Evolutionary conservation across 1,140 invertebrate genomes (phyloP), one percentile per base, ranked within the genome.

Genomic region (Condylostylus longicornis): DNA sequence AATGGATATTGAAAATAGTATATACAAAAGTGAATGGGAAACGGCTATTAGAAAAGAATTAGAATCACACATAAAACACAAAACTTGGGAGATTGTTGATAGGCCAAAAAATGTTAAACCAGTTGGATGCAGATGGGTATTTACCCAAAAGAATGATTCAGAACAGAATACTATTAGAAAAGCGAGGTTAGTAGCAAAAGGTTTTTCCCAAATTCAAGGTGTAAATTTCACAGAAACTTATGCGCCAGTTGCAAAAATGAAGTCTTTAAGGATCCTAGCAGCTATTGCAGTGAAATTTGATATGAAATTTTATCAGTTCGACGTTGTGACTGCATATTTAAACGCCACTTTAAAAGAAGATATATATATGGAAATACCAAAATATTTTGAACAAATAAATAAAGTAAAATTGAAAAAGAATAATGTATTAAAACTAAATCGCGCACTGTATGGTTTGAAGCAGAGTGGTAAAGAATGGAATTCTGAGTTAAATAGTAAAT

Each of bases 301-400:
- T 32, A 35, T 59, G 13, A 12, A 53, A 10, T 48, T 57, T 3
- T 25, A 51, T 18, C 59, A 60, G 25, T 46, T 62, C 46, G 50
- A 62, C 50, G 53, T 50, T 10, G 34, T 51, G 18, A 46, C 49
- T 18, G 54, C 57, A 9, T 59, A 49, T 41, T 29, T 54, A 10
- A 47, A 50, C 40, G 54, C 50, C 28, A 35, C 47, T 5, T 45
- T 66, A 45, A 47, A 54, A 18, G 54, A 57, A 41, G 50, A 63
- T 5, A 53, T 67, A 4, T 66, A 45, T 33, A 58, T 63, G 54
- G 23, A 49, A 17, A 48, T 54, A 40, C 62, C 64, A 7, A 33
- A 54, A 34, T 50, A 45, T 30, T 49, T 49, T 29, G 20, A n/a
- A 19, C 28, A 19, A 10, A 13, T 21, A 35, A 47, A n/a, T n/a